phyloP scores from a whole-genome alignment of 1,140 invertebrate genomes.

The Hyposmocoma kahamanoa region DNA sequence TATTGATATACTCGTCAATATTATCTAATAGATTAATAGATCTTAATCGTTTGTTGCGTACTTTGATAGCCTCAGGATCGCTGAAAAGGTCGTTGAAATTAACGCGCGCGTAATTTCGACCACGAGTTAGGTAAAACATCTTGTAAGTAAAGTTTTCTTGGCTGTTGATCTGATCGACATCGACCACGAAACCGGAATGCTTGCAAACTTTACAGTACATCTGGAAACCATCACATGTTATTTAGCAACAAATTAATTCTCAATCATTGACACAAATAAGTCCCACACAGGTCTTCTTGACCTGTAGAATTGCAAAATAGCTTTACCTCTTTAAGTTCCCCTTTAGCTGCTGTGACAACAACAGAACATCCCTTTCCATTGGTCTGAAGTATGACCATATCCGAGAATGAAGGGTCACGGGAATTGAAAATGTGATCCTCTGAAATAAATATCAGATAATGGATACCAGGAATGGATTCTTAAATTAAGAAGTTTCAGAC shows the following conservation, averaged over 20 bases:
- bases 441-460: slow-evolving; percentile 16
- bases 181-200: slow-evolving; percentile 11
- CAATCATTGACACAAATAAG: too few species aligned
- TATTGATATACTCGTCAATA: too few species aligned
- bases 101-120: slow-evolving; percentile 15
- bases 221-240: too few species aligned
- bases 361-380: slow-evolving; percentile 19
- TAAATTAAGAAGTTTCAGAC: too few species aligned
- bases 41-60: too few species aligned
- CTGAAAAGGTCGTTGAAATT: slow-evolving; percentile 18
- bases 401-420: slow-evolving; percentile 18
- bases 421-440: slow-evolving; percentile 25
- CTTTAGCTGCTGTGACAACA: slow-evolving; percentile 16
- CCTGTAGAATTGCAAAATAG: too few species aligned
- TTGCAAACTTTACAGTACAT: too few species aligned
- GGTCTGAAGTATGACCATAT: slow-evolving; percentile 14
- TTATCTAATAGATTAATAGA: too few species aligned
- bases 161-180: slow-evolving; percentile 13
- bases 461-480: too few species aligned
- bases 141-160: slow-evolving; percentile 18
- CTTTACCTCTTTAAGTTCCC: slow-evolving; percentile 24
- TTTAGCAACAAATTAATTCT: too few species aligned
- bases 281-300: too few species aligned
- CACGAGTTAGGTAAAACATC: slow-evolving; percentile 14
- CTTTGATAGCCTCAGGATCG: slow-evolving; percentile 14